Evolutionary conservation across 1,140 invertebrate genomes (phyloP).

Genomic region (Ceratina calcarata): DNA sequence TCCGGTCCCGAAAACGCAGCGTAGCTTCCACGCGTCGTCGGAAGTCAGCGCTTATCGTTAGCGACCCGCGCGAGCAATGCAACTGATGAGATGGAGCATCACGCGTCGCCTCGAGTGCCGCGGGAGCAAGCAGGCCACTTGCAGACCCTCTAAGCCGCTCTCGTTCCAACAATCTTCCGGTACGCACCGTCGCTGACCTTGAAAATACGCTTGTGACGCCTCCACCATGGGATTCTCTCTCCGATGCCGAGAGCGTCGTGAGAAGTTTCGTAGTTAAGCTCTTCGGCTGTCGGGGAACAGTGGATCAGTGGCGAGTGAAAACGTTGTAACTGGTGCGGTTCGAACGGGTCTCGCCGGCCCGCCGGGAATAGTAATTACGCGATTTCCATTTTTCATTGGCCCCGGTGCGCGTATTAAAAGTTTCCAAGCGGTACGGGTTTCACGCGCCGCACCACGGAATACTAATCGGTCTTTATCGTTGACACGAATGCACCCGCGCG

Average conservation of each 20-base stretch:
- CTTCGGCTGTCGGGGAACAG: not conserved
- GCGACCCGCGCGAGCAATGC: constrained; percentile 61
- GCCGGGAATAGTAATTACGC: constrained; percentile 41
- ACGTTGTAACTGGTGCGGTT: constrained; percentile 28
- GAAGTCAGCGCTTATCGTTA: constrained; percentile 30
- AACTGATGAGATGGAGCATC: constrained; percentile 78
- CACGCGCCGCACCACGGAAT: constrained; percentile 26
- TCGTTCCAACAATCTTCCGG: constrained; percentile 64
- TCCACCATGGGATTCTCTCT: not conserved
- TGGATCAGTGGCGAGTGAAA: constrained; percentile 21
- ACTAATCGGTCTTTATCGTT: constrained; percentile 46
- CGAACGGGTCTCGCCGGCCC: constrained; percentile 18
- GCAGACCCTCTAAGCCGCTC: constrained; percentile 50
- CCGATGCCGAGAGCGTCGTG: no score
- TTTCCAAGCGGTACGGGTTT: constrained; percentile 21
- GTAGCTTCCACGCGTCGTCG: constrained; percentile 26
- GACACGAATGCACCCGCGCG: constrained; percentile 19
- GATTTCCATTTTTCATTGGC: constrained; percentile 50
- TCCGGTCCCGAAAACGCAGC: constrained; percentile 26
- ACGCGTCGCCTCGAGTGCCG: constrained; percentile 72
- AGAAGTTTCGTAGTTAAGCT: not conserved
- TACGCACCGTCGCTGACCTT: constrained; percentile 55
- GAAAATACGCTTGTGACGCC: not conserved
- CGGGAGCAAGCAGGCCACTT: constrained; percentile 62
- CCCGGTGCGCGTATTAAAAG: constrained; percentile 15